phyloP scores from a whole-genome alignment of 2,113 vertebrate species.

The Rhombomys opimus region DNA sequence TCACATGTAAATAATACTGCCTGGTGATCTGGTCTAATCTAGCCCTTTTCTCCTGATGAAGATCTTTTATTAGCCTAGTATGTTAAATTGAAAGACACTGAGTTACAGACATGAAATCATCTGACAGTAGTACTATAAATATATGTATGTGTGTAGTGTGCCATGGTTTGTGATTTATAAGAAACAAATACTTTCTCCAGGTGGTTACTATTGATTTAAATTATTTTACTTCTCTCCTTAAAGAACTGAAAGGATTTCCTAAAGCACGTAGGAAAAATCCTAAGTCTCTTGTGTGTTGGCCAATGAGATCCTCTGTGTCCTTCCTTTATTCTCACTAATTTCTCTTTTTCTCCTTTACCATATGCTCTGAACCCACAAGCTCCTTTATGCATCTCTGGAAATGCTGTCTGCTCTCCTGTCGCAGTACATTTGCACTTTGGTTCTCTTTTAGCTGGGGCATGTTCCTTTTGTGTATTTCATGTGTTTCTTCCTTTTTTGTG shows the following conservation, averaged over 20 bases:
- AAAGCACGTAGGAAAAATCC: not conserved
- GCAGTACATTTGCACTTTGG: not conserved
- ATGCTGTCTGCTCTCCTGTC: not conserved
- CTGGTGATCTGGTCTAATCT: not conserved
- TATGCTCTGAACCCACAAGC: not conserved
- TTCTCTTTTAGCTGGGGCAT: too few species aligned
- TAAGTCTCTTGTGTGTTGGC: not conserved
- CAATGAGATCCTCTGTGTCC: rapidly evolving
- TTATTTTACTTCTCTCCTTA: not conserved
- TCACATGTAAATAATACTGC: not conserved
- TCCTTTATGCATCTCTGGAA: not conserved
- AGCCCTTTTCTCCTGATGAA: not conserved
- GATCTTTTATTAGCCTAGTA: not conserved
- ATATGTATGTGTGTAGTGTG: not conserved
- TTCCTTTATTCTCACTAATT: not conserved
- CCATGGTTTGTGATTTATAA: not conserved
- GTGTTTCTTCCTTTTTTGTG: not conserved
- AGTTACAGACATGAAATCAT: not conserved
- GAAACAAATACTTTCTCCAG: not conserved
- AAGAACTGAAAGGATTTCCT: not conserved
- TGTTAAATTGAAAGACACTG: not conserved
- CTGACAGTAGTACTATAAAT: not conserved
- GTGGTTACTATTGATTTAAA: not conserved
- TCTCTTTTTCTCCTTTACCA: not conserved
- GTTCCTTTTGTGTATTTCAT: not conserved